These are phyloP conservation scores for Semnornis frantzii DNA, from an alignment of 2,113 vertebrate genomes.

Conservation along the genomic window DNA sequence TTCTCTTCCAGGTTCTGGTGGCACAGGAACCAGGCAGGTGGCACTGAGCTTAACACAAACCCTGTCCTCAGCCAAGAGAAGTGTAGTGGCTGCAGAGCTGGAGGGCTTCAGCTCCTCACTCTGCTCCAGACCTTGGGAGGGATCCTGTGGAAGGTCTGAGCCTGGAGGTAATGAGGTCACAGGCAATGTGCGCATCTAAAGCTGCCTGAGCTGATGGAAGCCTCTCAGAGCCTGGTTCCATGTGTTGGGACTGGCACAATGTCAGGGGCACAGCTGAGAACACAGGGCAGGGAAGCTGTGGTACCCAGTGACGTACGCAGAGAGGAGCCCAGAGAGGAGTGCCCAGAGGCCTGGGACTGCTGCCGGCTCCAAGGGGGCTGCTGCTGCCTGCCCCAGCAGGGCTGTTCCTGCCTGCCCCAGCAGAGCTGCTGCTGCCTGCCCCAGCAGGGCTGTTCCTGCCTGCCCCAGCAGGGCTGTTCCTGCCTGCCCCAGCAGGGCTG, in stretches of 20 bases:
- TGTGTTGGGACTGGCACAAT: constrained; percentile 58
- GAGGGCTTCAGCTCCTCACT: background rate
- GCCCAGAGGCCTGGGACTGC: background rate
- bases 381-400: no score
- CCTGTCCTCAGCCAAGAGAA: background rate
- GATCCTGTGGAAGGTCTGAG: constrained; percentile 7
- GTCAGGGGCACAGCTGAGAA: constrained; percentile 64
- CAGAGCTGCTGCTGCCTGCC: no score
- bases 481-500: fast-evolving
- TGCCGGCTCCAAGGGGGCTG: no score
- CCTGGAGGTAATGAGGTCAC: background rate
- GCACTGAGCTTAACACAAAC: background rate
- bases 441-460: no score
- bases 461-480: no score
- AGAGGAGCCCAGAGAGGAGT: constrained; percentile 1
- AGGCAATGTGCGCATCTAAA: constrained; percentile 35
- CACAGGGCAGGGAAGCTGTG: constrained; percentile 50
- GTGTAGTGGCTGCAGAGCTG: background rate
- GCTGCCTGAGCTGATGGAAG: constrained; percentile 56
- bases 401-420: no score
- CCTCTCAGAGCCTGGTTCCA: constrained; percentile 47
- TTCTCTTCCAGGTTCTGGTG: background rate
- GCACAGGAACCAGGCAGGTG: background rate
- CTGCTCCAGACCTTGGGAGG: background rate
- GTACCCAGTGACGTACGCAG: no score